These are phyloP conservation scores for Pipa parva DNA, from an alignment of 2,113 vertebrate species.

Conservation along the genomic window DNA sequence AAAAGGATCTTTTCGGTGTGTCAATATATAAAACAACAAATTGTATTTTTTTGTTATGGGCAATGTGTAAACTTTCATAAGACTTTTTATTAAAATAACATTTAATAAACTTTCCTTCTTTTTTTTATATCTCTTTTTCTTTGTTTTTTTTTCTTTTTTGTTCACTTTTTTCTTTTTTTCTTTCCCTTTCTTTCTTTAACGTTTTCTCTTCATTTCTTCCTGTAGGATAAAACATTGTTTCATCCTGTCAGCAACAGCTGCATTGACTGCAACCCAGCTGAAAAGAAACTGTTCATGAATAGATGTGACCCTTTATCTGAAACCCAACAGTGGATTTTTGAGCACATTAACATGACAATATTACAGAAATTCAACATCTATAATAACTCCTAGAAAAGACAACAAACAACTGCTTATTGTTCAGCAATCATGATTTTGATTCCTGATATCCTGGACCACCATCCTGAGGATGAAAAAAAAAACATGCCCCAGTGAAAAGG, in stretches of 20 bases:
- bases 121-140: too few species aligned
- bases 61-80: too few species aligned
- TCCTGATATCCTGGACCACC: constrained; percentile 65
- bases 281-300: constrained; percentile 91
- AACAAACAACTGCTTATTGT: constrained; percentile 55
- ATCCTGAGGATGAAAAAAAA: constrained; percentile 59
- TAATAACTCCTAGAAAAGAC: constrained; percentile 58
- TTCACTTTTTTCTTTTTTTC: too few species aligned
- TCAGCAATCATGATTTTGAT: constrained; percentile 67
- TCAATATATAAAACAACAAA: too few species aligned
- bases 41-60: too few species aligned
- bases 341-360: constrained; percentile 80
- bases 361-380: constrained; percentile 77
- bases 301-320: constrained; percentile 80
- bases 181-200: too few species aligned
- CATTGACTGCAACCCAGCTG: constrained; percentile 78
- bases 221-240: constrained; percentile 81
- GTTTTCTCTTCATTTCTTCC: constrained; percentile 48
- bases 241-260: constrained; percentile 83
- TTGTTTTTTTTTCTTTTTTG: too few species aligned
- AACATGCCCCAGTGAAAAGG: constrained; percentile 53
- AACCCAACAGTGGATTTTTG: constrained; percentile 87
- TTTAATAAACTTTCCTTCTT: constrained; percentile 16
- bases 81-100: too few species aligned
- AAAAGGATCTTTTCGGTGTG: too few species aligned